A percentile compares a stretch with the other conserved stretches of the same genome.
These are phyloP conservation scores for Haemorhous mexicanus DNA, from an alignment of 2,113 vertebrate genomes.

Conservation along the genomic window DNA sequence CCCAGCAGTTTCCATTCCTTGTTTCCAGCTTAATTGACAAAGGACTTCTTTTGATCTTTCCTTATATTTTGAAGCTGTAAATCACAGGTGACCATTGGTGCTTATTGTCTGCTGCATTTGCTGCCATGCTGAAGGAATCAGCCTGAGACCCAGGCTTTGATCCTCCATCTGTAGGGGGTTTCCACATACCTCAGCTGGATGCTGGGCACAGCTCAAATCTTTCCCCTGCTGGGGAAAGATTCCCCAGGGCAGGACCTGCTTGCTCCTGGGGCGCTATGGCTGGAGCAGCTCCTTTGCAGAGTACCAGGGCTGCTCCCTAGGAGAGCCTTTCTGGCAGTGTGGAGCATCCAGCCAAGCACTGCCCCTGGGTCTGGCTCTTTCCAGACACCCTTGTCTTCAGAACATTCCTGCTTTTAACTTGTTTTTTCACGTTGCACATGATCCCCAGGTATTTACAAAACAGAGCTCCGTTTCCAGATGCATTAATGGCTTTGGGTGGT, in stretches of 20 bases:
- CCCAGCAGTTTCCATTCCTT: background rate
- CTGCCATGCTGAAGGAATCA: background rate
- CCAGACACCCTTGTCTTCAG: fast-evolving
- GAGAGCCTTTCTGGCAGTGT: background rate
- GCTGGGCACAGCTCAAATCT: background rate
- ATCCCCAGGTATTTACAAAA: slow-evolving; percentile 18
- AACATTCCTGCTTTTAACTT: background rate
- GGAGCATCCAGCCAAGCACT: background rate
- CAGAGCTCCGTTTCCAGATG: fast-evolving
- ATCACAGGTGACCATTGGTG: background rate
- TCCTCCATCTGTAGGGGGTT: background rate
- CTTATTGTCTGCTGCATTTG: background rate
- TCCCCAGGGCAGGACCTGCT: background rate
- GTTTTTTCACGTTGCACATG: background rate
- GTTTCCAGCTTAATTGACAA: background rate
- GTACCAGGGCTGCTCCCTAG: background rate
- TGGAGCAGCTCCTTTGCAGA: background rate
- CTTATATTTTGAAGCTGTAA: background rate
- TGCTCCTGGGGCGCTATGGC: background rate
- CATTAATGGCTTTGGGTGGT: background rate
- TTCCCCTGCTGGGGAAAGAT: background rate
- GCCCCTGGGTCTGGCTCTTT: background rate
- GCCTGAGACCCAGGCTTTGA: background rate
- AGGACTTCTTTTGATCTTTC: background rate
- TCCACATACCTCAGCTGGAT: background rate